Base-by-base conservation (phyloP, 2,888 invertebrate genomes). In the Pristionchus arcanus region DNA sequence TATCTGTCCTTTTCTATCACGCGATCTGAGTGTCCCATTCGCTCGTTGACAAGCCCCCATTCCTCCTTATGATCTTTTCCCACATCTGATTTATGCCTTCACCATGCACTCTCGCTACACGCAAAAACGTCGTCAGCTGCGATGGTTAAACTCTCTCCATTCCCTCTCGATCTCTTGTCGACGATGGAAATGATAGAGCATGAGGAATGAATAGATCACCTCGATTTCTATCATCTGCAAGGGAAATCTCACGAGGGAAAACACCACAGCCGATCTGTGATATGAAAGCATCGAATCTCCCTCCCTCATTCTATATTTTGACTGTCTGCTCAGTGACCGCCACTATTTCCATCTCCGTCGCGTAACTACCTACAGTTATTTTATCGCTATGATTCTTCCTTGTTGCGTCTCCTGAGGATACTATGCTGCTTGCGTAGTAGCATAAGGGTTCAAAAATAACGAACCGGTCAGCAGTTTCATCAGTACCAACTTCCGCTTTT, bases 21-120 rank as follows among this genome's bases (percentile, higher is more conserved):
- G 68, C 28, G 34, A 31, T 31, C 31, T 28, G 31, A 71, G 68
- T 71, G 31, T 34, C 34, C 34, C 34, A 21, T 71, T 16, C 68
- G 31, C 68, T 71, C 31, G n/a, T 34, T 25, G 34, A 74, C 37
- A 42, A 74, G 15, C 37, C 74, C 37, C 74, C 74, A 74, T 74
- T 74, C 74, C 34, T 74, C 74, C 63, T 42, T 74, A 74, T 74
- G 74, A 74, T 74, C 74, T 13, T 34, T 19, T 63, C 63, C 63
- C 63, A 63, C 74, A 74, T 74, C 74, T 74, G 74, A 74, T 74
- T 74, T 74, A 74, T 74, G 74, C 21, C 37, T 37, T 34, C 34
- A 4, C 34, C 68, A 1, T 31, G 63, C 63, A 63, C 63, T 63
- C 63, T 63, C 25, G 11, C 25, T 3, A 25, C 25, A 63, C 63